phyloP scores from a whole-genome alignment of 2,113 vertebrate genomes.

The Cyphomyrus discorhynchus region DNA sequence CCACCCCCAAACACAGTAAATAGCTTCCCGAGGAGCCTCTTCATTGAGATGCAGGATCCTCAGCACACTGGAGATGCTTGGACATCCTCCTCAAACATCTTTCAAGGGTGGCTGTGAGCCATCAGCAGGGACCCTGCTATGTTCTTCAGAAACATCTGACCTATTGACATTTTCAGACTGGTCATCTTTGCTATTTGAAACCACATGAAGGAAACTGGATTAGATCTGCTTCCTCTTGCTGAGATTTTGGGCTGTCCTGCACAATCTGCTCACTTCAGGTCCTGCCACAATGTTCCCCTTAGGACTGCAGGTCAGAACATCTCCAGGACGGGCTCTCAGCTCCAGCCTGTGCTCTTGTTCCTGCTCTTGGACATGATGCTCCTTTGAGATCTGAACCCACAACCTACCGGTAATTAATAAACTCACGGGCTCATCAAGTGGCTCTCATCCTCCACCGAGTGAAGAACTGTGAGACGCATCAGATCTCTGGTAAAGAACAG shows the following conservation, averaged over 20 bases:
- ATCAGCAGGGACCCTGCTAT: neutral
- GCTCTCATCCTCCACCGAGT: neutral
- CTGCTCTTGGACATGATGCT: neutral
- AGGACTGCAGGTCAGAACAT: neutral
- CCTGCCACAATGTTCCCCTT: neutral
- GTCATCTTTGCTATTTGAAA: neutral
- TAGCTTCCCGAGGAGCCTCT: neutral
- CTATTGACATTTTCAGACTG: neutral
- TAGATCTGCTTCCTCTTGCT: neutral
- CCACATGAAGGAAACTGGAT: neutral
- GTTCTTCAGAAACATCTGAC: neutral
- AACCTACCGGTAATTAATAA: neutral
- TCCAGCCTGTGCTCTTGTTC: neutral
- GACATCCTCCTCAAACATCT: neutral
- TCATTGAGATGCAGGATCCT: neutral
- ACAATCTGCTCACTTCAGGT: neutral
- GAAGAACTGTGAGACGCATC: neutral
- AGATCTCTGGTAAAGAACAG: neutral
- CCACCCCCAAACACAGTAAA: neutral
- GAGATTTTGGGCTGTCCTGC: neutral
- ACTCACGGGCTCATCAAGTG: too few species aligned
- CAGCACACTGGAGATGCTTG: neutral
- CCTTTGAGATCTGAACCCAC: neutral
- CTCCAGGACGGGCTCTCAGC: neutral
- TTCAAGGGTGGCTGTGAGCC: neutral